These are phyloP conservation scores for Bombyx mori DNA, from an alignment of 1,140 invertebrate genomes.

Conservation along the genomic window DNA sequence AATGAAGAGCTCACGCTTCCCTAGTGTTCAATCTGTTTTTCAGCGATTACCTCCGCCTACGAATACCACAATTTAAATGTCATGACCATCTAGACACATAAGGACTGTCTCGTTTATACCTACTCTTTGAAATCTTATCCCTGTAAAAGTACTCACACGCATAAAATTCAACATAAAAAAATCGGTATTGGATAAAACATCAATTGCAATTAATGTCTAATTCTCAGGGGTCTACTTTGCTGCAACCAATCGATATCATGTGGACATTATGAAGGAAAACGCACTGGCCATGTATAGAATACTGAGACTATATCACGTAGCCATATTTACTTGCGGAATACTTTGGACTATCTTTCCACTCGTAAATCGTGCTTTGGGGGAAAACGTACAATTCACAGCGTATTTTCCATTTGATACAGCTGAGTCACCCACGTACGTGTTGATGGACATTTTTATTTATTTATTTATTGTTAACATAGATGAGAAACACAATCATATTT, in stretches of 20 bases:
- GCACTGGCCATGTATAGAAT: conserved; percentile 29
- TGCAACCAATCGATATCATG: conserved; percentile 26
- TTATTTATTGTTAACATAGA: neutral
- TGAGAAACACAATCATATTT: neutral
- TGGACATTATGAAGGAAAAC: conserved; percentile 24
- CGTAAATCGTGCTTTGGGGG: conserved; percentile 27
- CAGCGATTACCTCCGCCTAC: too few species aligned
- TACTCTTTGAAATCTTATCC: too few species aligned
- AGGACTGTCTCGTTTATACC: too few species aligned
- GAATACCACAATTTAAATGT: too few species aligned
- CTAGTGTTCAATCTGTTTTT: neutral
- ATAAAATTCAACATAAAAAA: too few species aligned
- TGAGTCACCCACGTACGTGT: conserved; percentile 27
- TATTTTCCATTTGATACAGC: conserved; percentile 45
- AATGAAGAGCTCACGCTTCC: too few species aligned
- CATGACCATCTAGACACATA: too few species aligned
- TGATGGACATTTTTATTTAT: too few species aligned
- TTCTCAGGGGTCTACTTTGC: conserved; percentile 28
- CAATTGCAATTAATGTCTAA: neutral
- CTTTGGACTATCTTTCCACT: conserved; percentile 36
- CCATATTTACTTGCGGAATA: conserved; percentile 19
- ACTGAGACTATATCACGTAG: conserved; percentile 26
- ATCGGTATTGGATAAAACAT: neutral
- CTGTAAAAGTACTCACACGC: too few species aligned
- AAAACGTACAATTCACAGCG: conserved; percentile 34